Conservation (phyloP, 2,113 vertebrate species). For the Alethe castanea region DNA sequence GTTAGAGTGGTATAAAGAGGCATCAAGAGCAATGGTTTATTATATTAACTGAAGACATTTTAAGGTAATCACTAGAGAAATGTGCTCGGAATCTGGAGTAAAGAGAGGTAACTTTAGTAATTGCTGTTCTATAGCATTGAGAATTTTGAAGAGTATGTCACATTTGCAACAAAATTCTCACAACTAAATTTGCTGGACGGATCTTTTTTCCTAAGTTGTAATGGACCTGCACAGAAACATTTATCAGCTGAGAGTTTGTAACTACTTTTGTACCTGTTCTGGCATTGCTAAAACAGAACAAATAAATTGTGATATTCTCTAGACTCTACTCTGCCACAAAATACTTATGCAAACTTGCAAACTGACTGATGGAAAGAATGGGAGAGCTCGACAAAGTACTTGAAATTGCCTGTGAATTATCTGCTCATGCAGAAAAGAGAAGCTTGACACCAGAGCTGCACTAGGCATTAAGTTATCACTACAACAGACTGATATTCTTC, state of each 20-base stretch:
- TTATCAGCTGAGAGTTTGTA: background rate
- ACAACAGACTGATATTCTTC: background rate
- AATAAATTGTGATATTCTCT: background rate
- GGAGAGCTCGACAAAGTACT: background rate
- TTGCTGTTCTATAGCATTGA: background rate
- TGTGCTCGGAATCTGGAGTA: background rate
- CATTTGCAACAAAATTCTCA: background rate
- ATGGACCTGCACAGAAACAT: background rate
- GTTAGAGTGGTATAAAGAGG: background rate
- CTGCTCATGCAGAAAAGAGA: background rate
- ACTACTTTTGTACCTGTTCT: background rate
- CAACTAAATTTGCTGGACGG: background rate
- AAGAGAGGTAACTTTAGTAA: background rate
- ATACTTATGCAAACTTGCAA: background rate
- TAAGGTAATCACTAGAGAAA: background rate
- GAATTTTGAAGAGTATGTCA: background rate
- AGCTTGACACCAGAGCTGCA: background rate
- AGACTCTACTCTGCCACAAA: background rate
- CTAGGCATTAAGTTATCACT: background rate
- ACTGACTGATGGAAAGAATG: background rate
- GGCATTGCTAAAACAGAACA: background rate
- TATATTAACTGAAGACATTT: background rate
- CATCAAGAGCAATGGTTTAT: background rate
- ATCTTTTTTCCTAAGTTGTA: background rate
- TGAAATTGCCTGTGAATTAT: background rate